These are phyloP conservation scores for Diglossa cyanea DNA, from an alignment of 2,797 vertebrate species.

Conservation along the genomic window DNA sequence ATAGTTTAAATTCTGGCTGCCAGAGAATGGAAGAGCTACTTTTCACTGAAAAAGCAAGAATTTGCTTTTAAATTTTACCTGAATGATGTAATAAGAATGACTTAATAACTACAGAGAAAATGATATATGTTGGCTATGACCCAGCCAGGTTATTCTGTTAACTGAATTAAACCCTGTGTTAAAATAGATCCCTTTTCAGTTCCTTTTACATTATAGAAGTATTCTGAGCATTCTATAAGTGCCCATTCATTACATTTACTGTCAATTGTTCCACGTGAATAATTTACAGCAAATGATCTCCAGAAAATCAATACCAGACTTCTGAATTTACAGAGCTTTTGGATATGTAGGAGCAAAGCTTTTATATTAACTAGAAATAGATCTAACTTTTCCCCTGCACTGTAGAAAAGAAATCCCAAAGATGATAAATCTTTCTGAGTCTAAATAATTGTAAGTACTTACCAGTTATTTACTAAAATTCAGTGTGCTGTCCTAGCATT, in stretches of 20 bases:
- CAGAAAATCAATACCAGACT: conserved; percentile 31
- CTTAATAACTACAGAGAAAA: background rate
- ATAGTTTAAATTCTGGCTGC: background rate
- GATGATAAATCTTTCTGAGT: background rate
- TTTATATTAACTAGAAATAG: conserved; percentile 2
- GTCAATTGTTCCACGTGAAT: background rate
- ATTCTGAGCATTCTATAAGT: background rate
- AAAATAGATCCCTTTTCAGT: background rate
- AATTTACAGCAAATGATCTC: conserved; percentile 20
- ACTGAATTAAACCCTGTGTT: background rate
- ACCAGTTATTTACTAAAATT: background rate
- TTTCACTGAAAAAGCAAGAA: background rate
- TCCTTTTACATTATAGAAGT: background rate
- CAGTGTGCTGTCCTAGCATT: background rate
- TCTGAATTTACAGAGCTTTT: background rate
- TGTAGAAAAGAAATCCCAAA: background rate
- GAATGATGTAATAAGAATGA: background rate
- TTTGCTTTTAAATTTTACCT: background rate
- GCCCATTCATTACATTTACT: conserved; percentile 15
- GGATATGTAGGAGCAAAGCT: background rate
- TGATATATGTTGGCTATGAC: background rate
- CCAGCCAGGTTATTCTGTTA: background rate
- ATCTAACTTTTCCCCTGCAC: background rate
- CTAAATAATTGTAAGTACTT: background rate
- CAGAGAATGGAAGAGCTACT: background rate